Percentiles rank a stretch among this genome's conserved stretches.
phyloP scores from a whole-genome alignment of 2,888 invertebrate species.

The Orthosia gothica region DNA sequence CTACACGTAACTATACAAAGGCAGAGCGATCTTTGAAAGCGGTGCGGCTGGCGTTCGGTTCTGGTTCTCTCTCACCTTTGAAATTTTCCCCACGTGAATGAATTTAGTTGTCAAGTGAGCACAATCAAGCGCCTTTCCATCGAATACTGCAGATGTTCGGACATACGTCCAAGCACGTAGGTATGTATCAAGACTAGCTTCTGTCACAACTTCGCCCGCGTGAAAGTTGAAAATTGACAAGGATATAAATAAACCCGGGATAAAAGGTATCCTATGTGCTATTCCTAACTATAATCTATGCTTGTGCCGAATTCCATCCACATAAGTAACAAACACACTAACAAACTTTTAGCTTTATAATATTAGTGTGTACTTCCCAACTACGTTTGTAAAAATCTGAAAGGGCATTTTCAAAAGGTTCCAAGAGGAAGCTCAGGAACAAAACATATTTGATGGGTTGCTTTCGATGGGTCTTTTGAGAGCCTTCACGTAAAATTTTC shows the following conservation, averaged over 20 bases:
- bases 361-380: background rate
- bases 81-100: conserved; percentile 70
- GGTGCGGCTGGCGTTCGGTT: conserved; percentile 57
- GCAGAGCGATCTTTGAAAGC: conserved; percentile 55
- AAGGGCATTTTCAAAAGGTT: background rate
- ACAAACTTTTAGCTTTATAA: too few relatives aligned
- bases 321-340: too few relatives aligned
- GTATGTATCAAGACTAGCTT: background rate
- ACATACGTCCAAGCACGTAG: conserved; percentile 6
- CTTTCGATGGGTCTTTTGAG: background rate
- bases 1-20: conserved; percentile 56
- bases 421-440: background rate
- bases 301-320: too few relatives aligned
- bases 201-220: too few relatives aligned
- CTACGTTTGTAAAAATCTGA: background rate
- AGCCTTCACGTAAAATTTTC: background rate
- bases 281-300: too few relatives aligned
- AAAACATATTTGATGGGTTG: background rate
- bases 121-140: conserved; percentile 69
- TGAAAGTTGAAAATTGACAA: too few relatives aligned
- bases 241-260: too few relatives aligned
- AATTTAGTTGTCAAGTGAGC: conserved; percentile 74
- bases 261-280: too few relatives aligned
- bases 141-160: conserved; percentile 55
- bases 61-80: conserved; percentile 67